Evolutionary conservation across 2,113 vertebrate species (phyloP), one percentile per base, ranked within the genome.

Genomic region (Mesembrinibis cayennensis): DNA sequence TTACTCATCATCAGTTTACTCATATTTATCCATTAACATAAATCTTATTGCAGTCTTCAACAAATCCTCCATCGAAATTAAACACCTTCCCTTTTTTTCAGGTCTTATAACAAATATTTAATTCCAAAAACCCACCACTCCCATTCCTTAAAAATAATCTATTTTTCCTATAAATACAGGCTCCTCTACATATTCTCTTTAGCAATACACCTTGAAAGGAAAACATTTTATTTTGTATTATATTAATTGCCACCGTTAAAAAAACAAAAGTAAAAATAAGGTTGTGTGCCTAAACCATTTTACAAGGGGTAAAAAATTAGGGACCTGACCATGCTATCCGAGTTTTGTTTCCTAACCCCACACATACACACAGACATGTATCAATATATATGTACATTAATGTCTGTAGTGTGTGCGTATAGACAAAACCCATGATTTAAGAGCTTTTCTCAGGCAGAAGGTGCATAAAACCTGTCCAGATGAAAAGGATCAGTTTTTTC

Each of bases 21-120:
- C 77, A 27, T 67, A 85, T 71, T 82, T 74, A 89, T 20, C 49
- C 73, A 85, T 74, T 93, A 95, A 59, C 73, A 93, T 84, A 93
- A 95, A 96, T 67, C 70, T 71, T 56, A 83, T 1, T 84, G 72
- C 83, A 79, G 36, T 47, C 77, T 79, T 93, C 11, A 5, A 87
- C 73, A 89, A 90, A 89, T 42, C 76, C 29, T 91, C 66, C 81
- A 79, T 40, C 21, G 13, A 63, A 82, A 85, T 67, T 63, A 63
- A 91, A 82, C 59, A 3, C 18, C 19, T 87, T 55, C 52, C 44
- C 17, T 91, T 70, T 73, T 61, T 61, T 85, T 62, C 47, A 45
- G 22, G 13, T 62, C 58, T 58, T 47, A 4, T 1, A 67, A 82
- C 45, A 88, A 79, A 47, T 44, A 79, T 22, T 58, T 65, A 38